Evolutionary conservation across 2,888 invertebrate species (phyloP).

Genomic region (Alloscopus bannaensis): DNA sequence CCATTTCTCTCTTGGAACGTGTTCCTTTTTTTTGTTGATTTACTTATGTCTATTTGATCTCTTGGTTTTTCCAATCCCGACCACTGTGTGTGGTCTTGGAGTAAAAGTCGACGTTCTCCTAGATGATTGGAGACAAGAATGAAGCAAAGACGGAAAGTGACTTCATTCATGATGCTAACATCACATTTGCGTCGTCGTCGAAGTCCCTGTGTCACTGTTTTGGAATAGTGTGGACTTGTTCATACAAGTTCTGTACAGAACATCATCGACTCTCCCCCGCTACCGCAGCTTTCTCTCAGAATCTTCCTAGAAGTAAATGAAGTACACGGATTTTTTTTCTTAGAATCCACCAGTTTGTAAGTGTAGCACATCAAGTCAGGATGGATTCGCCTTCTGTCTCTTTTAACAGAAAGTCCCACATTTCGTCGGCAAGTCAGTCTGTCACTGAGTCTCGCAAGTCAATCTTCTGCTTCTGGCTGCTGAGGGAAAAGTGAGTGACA

Average conservation of each 20-base stretch:
- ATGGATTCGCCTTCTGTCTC: too few relatives aligned
- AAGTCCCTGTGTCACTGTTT: too few relatives aligned
- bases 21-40: conserved; percentile 58
- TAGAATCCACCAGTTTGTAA: too few relatives aligned
- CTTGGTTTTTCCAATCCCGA: conserved; percentile 31
- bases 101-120: conserved; percentile 27
- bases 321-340: not conserved
- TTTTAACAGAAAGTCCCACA: conserved; percentile 39
- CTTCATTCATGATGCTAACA: conserved; percentile 49
- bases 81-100: not conserved
- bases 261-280: too few relatives aligned
- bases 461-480: conserved; percentile 34
- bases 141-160: conserved; percentile 37
- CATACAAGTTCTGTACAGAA: too few relatives aligned
- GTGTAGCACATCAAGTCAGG: too few relatives aligned
- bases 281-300: not conserved
- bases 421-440: conserved; percentile 45
- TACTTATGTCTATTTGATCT: conserved; percentile 63
- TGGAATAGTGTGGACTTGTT: too few relatives aligned
- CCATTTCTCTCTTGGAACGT: conserved; percentile 45
- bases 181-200: conserved; percentile 21
- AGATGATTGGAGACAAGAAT: conserved; percentile 50
- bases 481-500: not conserved
- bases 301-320: conserved; percentile 1
- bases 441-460: conserved; percentile 46